Base-by-base conservation (phyloP, 2,888 invertebrate genomes). In the Andrena camellia region DNA sequence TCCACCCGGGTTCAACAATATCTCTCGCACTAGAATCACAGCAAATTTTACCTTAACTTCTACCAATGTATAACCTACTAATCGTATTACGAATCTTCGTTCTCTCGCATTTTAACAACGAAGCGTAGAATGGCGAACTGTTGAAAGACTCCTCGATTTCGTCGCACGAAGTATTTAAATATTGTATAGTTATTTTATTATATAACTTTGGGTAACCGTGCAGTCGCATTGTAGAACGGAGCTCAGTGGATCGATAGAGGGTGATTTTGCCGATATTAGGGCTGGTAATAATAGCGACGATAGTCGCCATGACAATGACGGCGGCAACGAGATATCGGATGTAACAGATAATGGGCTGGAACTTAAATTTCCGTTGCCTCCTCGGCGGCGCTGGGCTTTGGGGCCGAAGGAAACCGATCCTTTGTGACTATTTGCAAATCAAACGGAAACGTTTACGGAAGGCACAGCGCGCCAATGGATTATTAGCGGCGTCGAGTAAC, bases 281-380 rank as follows among this genome's bases (percentile, higher is more conserved):
- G 67, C 42, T 64, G 69, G 78, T 76, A 81, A 83, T 80, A 81
- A 66, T 70, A 75, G 84, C 66, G 76, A 76, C 75, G 86, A 78
- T 77, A 67, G 70, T 68, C 70, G 83, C 42, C 67, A 69, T 81
- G 81, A 86, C 73, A 83, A 85, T 81, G 79, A 52, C 74, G 66
- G 60, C 33, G 48, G 60, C 68, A 71, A 64, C 68, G 80, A 84
- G 80, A 89, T 86, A 87, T 86, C 82, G 86, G 85, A 89, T 84
- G 80, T 71, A 84, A 81, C 80, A 68, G 81, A 85, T 87, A 86
- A 85, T 86, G 78, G 79, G 70, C 66, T 70, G 75, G 81, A 79
- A 85, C 83, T 81, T 84, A 80, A 87, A 88, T 87, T 86, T 86
- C 84, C 85, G 81, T 72, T 63, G 71, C 75, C 81, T 77, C 70